Base-by-base conservation (phyloP, 2,888 invertebrate genomes). In the Caenorhabditis zanzibari region DNA sequence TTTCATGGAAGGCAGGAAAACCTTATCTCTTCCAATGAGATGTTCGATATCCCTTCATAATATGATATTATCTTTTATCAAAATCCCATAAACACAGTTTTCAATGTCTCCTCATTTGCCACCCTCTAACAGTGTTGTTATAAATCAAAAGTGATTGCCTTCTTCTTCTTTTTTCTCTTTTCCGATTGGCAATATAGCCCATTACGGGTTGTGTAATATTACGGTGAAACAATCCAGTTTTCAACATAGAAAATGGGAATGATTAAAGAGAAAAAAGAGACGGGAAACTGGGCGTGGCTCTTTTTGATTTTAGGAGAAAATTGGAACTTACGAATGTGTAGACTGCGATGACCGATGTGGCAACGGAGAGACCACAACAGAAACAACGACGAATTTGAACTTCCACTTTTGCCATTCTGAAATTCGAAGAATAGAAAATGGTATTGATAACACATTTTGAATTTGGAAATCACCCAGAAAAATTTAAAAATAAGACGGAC, bases 301-400 rank as follows among this genome's bases (percentile, higher is more conserved):
- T 44, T 63, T 26, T 44, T 26, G 26, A 38, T n/a, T 63, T 63
- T 9, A 10, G 9, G 38, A 4, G 19, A 66, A 66, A 49, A 32
- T 24, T n/a, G 32, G 63, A 73, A 88, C 90, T 86, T 24, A 92
- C 92, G 82, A 92, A 71, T 19, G 92, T 90, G 82, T 92, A 92
- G 38, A 92, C 83, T 16, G 89, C 92, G 56, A 92, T 90, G 41
- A 91, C 86, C 2, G 92, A 69, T 9, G 92, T 87, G 56, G 91
- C 91, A 54, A 91, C 76, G 14, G 90, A 88, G 1, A 92, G 87
- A 9, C 91, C 91, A 80, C 92, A 92, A 76, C 92, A 92, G 82
- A 90, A 92, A 81, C 92, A 92, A 59, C 84, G 85, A 19, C 90
- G 88, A 47, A 92, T 91, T 73, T 91, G 92, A 49, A 92, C 91